Percentiles rank a stretch among this genome's conserved stretches.
Evolutionary conservation across 2,113 vertebrate genomes (phyloP).

Genomic region (Sinocyclocheilus anophthalmus): DNA sequence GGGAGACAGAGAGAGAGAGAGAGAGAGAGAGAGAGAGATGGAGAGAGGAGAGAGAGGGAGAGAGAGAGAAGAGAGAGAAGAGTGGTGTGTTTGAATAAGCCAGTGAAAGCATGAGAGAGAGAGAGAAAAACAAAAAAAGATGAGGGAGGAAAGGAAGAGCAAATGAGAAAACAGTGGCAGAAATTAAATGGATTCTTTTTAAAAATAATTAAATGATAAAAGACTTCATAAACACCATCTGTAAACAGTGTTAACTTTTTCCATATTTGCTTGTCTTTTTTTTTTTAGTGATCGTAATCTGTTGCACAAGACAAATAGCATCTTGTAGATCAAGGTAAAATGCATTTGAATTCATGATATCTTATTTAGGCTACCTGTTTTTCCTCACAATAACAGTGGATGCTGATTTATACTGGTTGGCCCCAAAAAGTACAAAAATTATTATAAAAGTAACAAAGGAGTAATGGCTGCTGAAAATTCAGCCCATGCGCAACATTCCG

Average conservation of each 20-base stretch:
- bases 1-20: constrained; percentile 55
- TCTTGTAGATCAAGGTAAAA: constrained; percentile 22
- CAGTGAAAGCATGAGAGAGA: constrained; percentile 47
- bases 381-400: background rate
- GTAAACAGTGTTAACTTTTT: background rate
- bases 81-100: constrained; percentile 10
- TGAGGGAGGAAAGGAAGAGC: background rate
- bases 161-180: constrained; percentile 6
- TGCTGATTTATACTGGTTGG: background rate
- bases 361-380: background rate
- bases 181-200: constrained; percentile 27
- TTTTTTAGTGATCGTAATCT: too few relatives aligned
- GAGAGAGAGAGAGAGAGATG: constrained; percentile 48
- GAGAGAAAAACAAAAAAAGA: constrained; percentile 32
- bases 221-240: constrained; percentile 30
- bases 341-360: background rate
- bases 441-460: background rate
- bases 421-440: background rate
- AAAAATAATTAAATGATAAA: constrained; percentile 46
- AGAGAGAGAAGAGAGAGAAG: constrained; percentile 23
- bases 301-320: background rate
- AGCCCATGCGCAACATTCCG: background rate
- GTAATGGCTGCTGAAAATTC: too few relatives aligned
- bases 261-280: too few relatives aligned
- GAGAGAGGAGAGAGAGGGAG: constrained; percentile 11